A percentile compares a stretch with the other conserved stretches of the same genome.
These are phyloP conservation scores for Cylas formicarius DNA, from an alignment of 1,140 invertebrate genomes.

Conservation along the genomic window DNA sequence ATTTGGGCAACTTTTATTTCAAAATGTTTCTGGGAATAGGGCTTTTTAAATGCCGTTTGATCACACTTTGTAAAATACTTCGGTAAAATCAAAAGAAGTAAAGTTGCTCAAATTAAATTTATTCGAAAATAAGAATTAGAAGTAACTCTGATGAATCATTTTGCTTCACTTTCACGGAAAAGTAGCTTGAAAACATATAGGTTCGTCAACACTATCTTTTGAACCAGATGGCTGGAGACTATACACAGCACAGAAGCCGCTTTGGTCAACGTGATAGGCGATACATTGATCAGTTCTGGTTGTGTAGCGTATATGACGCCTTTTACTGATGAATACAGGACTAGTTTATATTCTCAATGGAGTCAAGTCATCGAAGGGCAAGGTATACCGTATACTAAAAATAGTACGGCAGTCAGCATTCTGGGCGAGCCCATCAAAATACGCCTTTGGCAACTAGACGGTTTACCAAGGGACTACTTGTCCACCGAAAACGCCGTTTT, in stretches of 20 bases:
- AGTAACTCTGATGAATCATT: too few relatives aligned
- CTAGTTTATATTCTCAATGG: slow-evolving; percentile 34
- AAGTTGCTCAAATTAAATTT: too few relatives aligned
- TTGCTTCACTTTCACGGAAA: too few relatives aligned
- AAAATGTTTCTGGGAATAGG: too few relatives aligned
- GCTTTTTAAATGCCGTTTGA: too few relatives aligned
- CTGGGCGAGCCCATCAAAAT: slow-evolving; percentile 57
- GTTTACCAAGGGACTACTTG: slow-evolving; percentile 58
- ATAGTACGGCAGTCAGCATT: slow-evolving; percentile 51
- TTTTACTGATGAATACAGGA: slow-evolving; percentile 53
- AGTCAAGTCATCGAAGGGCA: slow-evolving; percentile 17
- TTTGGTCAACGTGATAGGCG: slow-evolving; percentile 58
- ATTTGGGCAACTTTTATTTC: too few relatives aligned
- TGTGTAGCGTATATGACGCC: slow-evolving; percentile 63
- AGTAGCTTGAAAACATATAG: too few relatives aligned
- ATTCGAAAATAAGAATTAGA: too few relatives aligned
- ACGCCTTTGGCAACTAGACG: slow-evolving; percentile 58
- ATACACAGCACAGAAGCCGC: slow-evolving; percentile 54
- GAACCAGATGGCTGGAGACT: slow-evolving; percentile 53
- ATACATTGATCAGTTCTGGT: slow-evolving; percentile 54
- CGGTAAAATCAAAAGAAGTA: too few relatives aligned
- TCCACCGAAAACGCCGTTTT: slow-evolving; percentile 65
- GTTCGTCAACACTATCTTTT: too few relatives aligned
- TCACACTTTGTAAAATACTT: too few relatives aligned
- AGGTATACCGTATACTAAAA: slow-evolving; percentile 48